Conservation (phyloP, 2,113 vertebrate species). For the Embiotoca jacksoni region DNA sequence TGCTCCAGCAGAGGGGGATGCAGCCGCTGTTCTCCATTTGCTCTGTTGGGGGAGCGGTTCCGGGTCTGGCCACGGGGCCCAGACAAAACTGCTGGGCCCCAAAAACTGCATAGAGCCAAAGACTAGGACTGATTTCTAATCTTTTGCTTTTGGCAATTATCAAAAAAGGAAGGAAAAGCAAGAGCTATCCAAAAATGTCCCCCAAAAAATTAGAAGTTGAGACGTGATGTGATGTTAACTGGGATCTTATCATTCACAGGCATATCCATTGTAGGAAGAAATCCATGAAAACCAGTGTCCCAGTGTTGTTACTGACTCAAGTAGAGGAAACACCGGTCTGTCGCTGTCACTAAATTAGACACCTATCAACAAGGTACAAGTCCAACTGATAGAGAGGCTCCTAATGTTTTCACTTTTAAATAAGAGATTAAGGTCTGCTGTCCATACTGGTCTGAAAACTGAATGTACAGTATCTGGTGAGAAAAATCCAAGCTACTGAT, state of each 20-base stretch:
- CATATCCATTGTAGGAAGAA: conserved; percentile 11
- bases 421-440: background rate
- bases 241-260: background rate
- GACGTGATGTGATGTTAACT: background rate
- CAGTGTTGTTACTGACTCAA: conserved; percentile 12
- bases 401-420: conserved; percentile 32
- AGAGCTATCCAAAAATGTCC: background rate
- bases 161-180: background rate
- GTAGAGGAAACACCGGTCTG: conserved; percentile 20
- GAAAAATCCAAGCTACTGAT: conserved; percentile 12
- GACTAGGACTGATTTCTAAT: conserved; percentile 16
- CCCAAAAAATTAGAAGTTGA: background rate
- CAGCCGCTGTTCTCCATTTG: conserved; percentile 95
- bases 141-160: conserved; percentile 8
- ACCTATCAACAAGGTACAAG: conserved; percentile 16
- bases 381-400: conserved; percentile 33
- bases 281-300: conserved; percentile 20
- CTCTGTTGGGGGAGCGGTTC: conserved; percentile 73
- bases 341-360: background rate
- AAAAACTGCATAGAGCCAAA: conserved; percentile 71
- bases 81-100: conserved; percentile 77
- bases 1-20: conserved; percentile 95
- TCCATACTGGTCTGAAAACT: background rate
- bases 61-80: conserved; percentile 81
- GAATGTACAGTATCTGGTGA: conserved; percentile 7